Base-by-base conservation (phyloP, 2,113 vertebrate genomes). In the Capreolus pygargus region DNA sequence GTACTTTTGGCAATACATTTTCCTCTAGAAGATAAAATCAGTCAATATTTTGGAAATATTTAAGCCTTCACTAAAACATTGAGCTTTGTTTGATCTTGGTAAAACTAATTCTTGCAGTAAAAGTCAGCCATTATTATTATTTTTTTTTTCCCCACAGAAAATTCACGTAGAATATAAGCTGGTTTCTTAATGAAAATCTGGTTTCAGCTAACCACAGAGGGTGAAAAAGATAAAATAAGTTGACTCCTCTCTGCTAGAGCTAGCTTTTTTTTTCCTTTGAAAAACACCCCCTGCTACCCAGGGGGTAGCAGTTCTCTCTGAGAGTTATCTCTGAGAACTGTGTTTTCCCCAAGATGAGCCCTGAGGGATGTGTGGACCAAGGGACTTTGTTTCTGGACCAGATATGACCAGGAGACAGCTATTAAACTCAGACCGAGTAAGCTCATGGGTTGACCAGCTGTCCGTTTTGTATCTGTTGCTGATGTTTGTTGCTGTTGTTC, bases 31-130 rank as follows among this genome's bases (percentile, higher is more conserved):
- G 17, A 47, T 47, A 85, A 87, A 55, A 45, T 39, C 16, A n/a
- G 10, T 78, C 74, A 95, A 55, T 93, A 60, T 61, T 97, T 89
- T 74, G 79, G 64, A 89, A 92, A 85, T 92, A 79, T 54, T 85
- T 23, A 83, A 19, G 5, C 36, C 81, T 90, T 79, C 43, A 70
- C 11, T 87, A 61, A 92, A 87, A 76, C 52, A 6, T 67, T 78
- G 70, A 55, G 14, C 7, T 97, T 67, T 89, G 89, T 87, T 33
- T 93, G 81, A 96, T 64, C 45, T 86, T 50, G 28, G 47, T 85
- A 96, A 94, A 54, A 54, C 21, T 64, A 93, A 91, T 82, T 70
- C 7, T 93, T 76, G 7, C 17, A 92, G 15, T n/a, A 70, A 76
- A 94, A 78, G 23, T 57, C 33, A 95, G 30, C 21, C 15, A 86